Conservation (phyloP, 2,797 vertebrate genomes). For the Taenioides sp. region DNA sequence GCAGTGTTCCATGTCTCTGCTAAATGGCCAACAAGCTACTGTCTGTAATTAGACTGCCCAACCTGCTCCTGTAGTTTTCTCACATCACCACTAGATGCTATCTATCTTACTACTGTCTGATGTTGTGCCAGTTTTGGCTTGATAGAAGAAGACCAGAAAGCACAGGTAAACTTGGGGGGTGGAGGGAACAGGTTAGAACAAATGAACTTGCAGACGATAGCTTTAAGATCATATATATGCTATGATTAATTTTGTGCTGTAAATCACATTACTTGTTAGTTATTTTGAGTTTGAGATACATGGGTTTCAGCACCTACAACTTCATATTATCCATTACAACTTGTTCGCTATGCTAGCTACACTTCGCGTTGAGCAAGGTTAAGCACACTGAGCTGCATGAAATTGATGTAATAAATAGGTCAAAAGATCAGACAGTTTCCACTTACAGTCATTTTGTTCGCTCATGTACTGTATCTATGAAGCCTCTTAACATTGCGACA, state of each 20-base stretch:
- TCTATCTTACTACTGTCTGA: too few species aligned
- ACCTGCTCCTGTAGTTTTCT: too few species aligned
- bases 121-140: too few species aligned
- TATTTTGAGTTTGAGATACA: constrained; percentile 6
- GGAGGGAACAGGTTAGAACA: too few species aligned
- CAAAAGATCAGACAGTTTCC: constrained; percentile 29
- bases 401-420: constrained; percentile 42
- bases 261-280: constrained; percentile 29
- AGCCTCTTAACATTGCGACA: constrained; percentile 50
- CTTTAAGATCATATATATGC: neutral
- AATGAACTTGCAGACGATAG: too few species aligned
- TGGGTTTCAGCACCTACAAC: neutral
- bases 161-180: too few species aligned
- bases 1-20: neutral
- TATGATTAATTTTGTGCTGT: constrained; percentile 6
- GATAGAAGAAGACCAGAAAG: too few species aligned
- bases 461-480: constrained; percentile 44
- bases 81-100: too few species aligned
- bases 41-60: too few species aligned
- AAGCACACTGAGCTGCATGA: constrained; percentile 7
- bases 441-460: constrained; percentile 32
- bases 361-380: constrained; percentile 11
- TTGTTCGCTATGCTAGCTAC: neutral
- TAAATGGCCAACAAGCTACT: neutral
- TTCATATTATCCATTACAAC: constrained; percentile 8